Evolutionary conservation across 92 coral and sea anemone species (phyloP).

Genomic region (Porites evermanni): DNA sequence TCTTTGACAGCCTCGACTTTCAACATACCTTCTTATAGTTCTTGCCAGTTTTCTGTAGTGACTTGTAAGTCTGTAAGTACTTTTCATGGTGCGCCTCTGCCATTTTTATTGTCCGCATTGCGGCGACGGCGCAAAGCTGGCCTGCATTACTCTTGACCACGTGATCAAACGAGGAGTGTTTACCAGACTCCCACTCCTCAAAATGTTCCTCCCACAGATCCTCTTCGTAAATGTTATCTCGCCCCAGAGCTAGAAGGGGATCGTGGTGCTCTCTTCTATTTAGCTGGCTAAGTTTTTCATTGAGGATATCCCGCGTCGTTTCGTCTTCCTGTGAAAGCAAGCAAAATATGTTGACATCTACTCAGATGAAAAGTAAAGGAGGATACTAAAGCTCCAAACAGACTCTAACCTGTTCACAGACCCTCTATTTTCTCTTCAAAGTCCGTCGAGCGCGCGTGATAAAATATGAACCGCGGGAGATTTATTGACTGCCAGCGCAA

Average conservation of each 20-base stretch:
- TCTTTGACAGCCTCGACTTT: not conserved
- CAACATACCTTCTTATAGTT: conserved; percentile 84
- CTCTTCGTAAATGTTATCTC: conserved; percentile 89
- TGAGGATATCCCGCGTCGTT: conserved; percentile 71
- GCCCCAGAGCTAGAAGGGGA: conserved; percentile 93
- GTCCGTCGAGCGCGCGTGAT: no score
- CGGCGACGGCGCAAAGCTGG: conserved; percentile 91
- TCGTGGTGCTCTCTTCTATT: conserved; percentile 71
- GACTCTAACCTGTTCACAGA: no score
- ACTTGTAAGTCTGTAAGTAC: conserved; percentile 80
- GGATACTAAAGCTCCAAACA: not conserved
- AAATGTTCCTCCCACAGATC: conserved; percentile 91
- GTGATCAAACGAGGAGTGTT: conserved; percentile 75
- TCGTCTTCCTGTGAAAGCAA: conserved; percentile 84
- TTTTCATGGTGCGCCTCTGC: conserved; percentile 84
- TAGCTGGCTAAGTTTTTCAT: conserved; percentile 80
- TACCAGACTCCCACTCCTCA: conserved; percentile 77
- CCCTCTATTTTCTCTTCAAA: no score
- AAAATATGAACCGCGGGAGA: no score
- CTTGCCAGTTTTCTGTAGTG: conserved; percentile 88
- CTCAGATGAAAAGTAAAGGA: not conserved
- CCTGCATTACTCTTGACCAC: conserved; percentile 83
- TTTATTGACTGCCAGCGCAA: no score
- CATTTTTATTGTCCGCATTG: conserved; percentile 87
- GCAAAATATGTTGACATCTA: not conserved